These are phyloP conservation scores for Cosmia pyralina DNA, from an alignment of 2,888 invertebrate species.

Conservation along the genomic window DNA sequence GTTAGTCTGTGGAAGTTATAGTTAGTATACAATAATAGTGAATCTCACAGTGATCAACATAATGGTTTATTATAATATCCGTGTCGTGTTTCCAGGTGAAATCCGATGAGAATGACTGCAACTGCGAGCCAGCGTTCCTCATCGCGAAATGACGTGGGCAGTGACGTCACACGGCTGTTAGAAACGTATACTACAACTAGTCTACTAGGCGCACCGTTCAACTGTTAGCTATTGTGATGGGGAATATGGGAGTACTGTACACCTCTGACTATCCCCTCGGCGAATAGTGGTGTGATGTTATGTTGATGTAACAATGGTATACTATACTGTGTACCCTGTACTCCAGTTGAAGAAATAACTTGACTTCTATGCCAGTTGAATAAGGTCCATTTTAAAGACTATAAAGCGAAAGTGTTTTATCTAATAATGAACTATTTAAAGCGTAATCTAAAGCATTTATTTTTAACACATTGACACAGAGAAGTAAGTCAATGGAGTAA, in stretches of 20 bases:
- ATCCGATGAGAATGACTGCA: slow-evolving; percentile 80
- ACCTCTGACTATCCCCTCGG: too few relatives aligned
- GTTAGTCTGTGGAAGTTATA: not conserved
- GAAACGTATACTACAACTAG: slow-evolving; percentile 13
- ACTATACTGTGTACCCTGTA: not conserved
- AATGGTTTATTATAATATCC: not conserved
- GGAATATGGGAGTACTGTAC: not conserved
- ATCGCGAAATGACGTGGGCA: slow-evolving; percentile 58
- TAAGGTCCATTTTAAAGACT: not conserved
- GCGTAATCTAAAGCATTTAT: slow-evolving; percentile 27
- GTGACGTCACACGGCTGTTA: slow-evolving; percentile 23
- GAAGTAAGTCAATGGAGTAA: slow-evolving; percentile 13
- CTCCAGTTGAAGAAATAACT: not conserved
- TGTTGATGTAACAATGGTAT: not conserved
- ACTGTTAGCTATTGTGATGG: not conserved
- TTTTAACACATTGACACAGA: slow-evolving; percentile 4
- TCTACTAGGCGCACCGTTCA: slow-evolving; percentile 8
- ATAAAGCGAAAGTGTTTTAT: slow-evolving; percentile 16
- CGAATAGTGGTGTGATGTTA: not conserved
- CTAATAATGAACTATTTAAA: not conserved
- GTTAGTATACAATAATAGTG: not conserved
- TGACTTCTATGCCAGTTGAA: slow-evolving; percentile 18
- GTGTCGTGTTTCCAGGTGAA: slow-evolving; percentile 76
- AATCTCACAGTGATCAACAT: not conserved
- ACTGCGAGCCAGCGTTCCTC: slow-evolving; percentile 80